Percentiles rank a stretch among this genome's conserved stretches.
Conservation (phyloP, 2,797 vertebrate species). For the Anableps anableps region DNA sequence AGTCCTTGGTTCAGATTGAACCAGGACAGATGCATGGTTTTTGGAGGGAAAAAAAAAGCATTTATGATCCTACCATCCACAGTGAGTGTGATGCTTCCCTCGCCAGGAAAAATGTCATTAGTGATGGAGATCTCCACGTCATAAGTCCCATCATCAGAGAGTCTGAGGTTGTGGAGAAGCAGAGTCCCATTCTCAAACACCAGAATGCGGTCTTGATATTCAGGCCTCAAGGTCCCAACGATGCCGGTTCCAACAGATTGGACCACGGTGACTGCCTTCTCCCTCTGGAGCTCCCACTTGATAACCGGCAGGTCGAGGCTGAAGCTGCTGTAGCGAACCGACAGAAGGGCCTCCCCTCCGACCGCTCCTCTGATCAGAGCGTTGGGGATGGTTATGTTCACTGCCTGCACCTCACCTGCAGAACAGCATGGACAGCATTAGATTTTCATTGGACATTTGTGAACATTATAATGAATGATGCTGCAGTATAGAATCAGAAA, state of each 20-base stretch:
- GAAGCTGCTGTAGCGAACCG: slow-evolving; percentile 89
- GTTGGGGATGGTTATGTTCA: slow-evolving; percentile 91
- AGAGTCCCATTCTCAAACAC: slow-evolving; percentile 94
- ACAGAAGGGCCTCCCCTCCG: slow-evolving; percentile 90
- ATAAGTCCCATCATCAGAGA: slow-evolving; percentile 90
- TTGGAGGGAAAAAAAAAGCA: not conserved
- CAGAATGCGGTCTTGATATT: slow-evolving; percentile 92
- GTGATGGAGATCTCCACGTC: slow-evolving; percentile 98
- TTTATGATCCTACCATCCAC: slow-evolving; percentile 88
- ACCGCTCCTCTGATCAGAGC: slow-evolving; percentile 84
- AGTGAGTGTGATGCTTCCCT: slow-evolving; percentile 92
- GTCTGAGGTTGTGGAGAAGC: slow-evolving; percentile 89
- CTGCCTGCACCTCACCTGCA: slow-evolving; percentile 84
- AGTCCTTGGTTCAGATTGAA: not conserved
- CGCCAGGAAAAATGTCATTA: slow-evolving; percentile 91
- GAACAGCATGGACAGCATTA: not conserved
- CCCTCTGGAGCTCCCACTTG: slow-evolving; percentile 94
- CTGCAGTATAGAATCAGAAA: not conserved
- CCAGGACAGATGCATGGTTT: not conserved
- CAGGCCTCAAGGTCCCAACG: slow-evolving; percentile 89
- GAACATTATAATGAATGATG: not conserved
- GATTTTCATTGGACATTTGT: not conserved
- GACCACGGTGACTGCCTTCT: slow-evolving; percentile 91
- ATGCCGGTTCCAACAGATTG: slow-evolving; percentile 95
- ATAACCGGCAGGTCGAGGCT: slow-evolving; percentile 92